Conservation (phyloP, 2,113 vertebrate genomes). For the Setophaga coronata region DNA sequence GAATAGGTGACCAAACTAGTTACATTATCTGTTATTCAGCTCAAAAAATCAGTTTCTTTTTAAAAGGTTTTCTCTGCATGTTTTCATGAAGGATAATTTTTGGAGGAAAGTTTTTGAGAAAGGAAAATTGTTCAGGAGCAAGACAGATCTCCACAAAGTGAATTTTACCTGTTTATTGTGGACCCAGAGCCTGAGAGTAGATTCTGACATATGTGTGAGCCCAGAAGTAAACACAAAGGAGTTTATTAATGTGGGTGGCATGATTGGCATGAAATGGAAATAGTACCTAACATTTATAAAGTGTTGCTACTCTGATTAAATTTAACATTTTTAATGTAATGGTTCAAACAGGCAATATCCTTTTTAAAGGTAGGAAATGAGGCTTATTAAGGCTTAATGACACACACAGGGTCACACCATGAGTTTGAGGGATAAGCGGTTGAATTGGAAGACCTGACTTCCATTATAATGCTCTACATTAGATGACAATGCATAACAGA, state of each 20-base stretch:
- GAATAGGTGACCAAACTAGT: not conserved
- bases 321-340: not conserved
- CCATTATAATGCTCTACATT: not conserved
- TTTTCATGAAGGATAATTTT: not conserved
- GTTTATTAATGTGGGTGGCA: not conserved
- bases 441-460: not conserved
- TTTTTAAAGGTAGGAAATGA: constrained; percentile 16
- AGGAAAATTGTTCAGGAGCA: not conserved
- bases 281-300: not conserved
- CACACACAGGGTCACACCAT: not conserved
- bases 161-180: not conserved
- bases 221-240: not conserved
- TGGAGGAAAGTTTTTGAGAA: not conserved
- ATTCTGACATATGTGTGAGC: not conserved
- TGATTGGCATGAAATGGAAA: constrained; percentile 5
- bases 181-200: not conserved
- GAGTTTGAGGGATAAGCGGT: not conserved
- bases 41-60: not conserved
- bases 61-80: not conserved
- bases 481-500: constrained; percentile 8
- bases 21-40: not conserved
- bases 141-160: not conserved
- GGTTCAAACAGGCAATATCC: not conserved
- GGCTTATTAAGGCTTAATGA: not conserved
- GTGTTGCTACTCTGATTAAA: not conserved